phyloP scores from a whole-genome alignment of 1,140 invertebrate genomes.

The Drosophila sproati region DNA sequence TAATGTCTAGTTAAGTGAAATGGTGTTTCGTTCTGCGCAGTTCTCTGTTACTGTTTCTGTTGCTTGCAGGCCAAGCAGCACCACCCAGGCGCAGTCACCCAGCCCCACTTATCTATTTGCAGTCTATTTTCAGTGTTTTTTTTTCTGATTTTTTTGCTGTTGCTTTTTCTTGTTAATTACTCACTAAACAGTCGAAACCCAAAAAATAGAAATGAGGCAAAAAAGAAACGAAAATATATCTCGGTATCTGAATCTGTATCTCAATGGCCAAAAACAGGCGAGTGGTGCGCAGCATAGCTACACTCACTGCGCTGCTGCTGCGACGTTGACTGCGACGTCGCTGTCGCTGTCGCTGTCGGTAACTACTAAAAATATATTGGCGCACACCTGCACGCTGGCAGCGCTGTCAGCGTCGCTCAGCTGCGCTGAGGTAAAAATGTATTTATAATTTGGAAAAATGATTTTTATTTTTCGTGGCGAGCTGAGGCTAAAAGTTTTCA shows the following conservation, averaged over 20 bases:
- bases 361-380: constrained; percentile 71
- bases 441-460: constrained; percentile 80
- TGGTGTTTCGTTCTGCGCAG: constrained; percentile 59
- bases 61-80: neutral
- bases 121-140: constrained; percentile 9
- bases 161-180: constrained; percentile 71
- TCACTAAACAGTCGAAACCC: constrained; percentile 70
- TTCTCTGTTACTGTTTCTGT: constrained; percentile 3
- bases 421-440: constrained; percentile 76
- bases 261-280: constrained; percentile 59
- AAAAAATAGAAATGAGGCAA: neutral
- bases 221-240: constrained; percentile 33
- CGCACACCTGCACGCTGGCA: constrained; percentile 70
- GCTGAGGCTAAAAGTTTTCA: constrained; percentile 35
- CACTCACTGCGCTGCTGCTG: constrained; percentile 29
- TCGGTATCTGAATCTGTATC: constrained; percentile 17
- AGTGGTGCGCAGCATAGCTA: constrained; percentile 56
- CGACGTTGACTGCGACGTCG: neutral
- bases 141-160: constrained; percentile 12
- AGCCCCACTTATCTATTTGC: constrained; percentile 5
- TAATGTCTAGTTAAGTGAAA: constrained; percentile 81
- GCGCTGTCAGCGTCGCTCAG: constrained; percentile 22
- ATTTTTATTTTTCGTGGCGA: constrained; percentile 50
- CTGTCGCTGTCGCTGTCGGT: neutral
- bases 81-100: neutral